Conservation (phyloP, 2,113 vertebrate genomes). For the Mixornis gularis region DNA sequence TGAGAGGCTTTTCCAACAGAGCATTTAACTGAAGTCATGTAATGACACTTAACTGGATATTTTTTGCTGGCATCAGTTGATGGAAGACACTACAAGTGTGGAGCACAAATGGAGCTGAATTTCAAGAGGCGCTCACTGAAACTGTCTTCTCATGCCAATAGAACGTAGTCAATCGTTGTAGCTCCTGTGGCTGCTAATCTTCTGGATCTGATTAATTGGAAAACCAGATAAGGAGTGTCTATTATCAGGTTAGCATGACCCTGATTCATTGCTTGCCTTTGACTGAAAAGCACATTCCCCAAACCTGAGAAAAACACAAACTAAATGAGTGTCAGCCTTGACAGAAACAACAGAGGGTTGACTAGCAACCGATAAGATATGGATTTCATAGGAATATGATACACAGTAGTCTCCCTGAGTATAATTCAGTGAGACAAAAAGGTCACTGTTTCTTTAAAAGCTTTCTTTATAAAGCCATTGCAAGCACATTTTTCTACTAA, state of each 20-base stretch:
- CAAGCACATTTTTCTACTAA: background rate
- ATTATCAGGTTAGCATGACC: background rate
- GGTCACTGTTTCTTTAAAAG: background rate
- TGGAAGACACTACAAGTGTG: conserved; percentile 45
- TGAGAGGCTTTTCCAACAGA: conserved; percentile 8
- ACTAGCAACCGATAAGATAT: background rate
- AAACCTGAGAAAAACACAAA: background rate
- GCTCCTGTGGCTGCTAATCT: conserved; percentile 11
- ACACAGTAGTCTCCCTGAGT: background rate
- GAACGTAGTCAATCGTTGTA: background rate
- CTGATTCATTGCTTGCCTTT: background rate
- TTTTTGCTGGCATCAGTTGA: conserved; percentile 32
- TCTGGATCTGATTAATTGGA: conserved; percentile 31
- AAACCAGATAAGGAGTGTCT: conserved; percentile 4
- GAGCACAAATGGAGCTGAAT: conserved; percentile 50
- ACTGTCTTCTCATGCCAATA: conserved; percentile 16
- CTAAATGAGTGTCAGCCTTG: background rate
- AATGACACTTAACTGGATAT: conserved; percentile 52
- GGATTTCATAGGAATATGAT: background rate
- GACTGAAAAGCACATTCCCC: background rate
- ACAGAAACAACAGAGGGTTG: background rate
- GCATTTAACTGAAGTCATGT: conserved; percentile 34
- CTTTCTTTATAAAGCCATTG: background rate
- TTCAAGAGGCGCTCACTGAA: conserved; percentile 17
- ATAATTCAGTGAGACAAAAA: background rate